Conservation (phyloP, 1,140 invertebrate species). For the Meloidogyne hapla region DNA sequence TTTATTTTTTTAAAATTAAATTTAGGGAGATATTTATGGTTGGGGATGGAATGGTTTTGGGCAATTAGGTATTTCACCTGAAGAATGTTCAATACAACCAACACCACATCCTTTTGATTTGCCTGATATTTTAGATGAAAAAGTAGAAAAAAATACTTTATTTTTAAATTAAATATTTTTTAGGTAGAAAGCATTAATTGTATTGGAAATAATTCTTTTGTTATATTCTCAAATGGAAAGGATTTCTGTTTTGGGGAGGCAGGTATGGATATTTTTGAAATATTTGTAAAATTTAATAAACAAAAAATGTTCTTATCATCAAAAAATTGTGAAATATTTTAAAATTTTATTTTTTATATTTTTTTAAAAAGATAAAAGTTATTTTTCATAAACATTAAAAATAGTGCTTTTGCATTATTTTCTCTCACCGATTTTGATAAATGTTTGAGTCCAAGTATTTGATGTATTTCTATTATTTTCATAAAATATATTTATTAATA, state of each 20-base stretch:
- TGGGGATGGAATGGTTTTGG: constrained; percentile 34
- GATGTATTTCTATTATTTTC: too few species aligned
- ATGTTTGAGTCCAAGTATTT: too few species aligned
- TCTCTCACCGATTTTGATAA: too few species aligned
- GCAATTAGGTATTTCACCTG: constrained; percentile 22
- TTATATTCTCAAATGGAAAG: constrained; percentile 2
- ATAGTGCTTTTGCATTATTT: too few species aligned
- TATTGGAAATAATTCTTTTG: constrained; percentile 19
- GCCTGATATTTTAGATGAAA: constrained; percentile 14
- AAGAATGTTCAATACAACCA: constrained; percentile 29
- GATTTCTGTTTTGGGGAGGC: constrained; percentile 2
- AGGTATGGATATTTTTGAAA: neutral
- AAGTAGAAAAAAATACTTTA: neutral
- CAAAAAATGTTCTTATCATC: too few species aligned
- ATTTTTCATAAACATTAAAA: too few species aligned
- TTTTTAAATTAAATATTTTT: neutral
- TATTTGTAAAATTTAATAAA: too few species aligned
- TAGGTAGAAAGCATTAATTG: constrained; percentile 11
- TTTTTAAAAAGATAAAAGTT: too few species aligned
- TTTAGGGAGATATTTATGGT: constrained; percentile 31
- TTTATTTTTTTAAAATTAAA: neutral
- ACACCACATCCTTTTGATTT: constrained; percentile 31
- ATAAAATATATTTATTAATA: too few species aligned
- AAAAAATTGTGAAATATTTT: too few species aligned
- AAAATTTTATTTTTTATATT: too few species aligned